Evolutionary conservation across 2,888 invertebrate genomes (phyloP), one percentile per base, ranked within the genome.

Genomic region (Idaea dimidiata): DNA sequence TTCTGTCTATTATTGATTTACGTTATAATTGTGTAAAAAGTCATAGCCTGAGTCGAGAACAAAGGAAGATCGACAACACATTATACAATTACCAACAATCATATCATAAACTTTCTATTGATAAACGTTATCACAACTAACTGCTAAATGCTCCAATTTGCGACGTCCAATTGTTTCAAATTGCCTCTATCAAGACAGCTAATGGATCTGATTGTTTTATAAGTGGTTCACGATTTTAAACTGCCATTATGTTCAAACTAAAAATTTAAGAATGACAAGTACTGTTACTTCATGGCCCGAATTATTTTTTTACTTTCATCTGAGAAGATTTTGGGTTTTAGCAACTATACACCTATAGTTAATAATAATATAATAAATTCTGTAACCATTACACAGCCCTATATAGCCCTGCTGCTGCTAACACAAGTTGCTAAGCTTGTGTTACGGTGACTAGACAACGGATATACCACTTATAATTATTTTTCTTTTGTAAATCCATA

Each of bases 141-240:
- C 72, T 61, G 70, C 57, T 67, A 65, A 72, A 64, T 64, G 71
- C 66, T 66, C 72, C 76, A 72, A 75, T 74, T 77, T 72, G 65
- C 67, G 65, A 74, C 71, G 76, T 76, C 72, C 77, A 78, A 77
- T 74, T 67, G 70, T 69, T 68, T 78, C 67, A 71, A 76, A 80
- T 78, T 76, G 77, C 73, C 68, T 76, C 77, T 76, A 78, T 77
- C 75, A 68, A 62, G 69, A 68, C 66, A 59, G 67, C 67, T 77
- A 79, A 80, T 80, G 76, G 73, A 68, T 71, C 68, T 72, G 75
- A 80, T 78, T 78, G 75, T 75, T 74, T 73, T 70, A 58, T 72
- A 75, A 77, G 75, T 77, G 72, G 66, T 71, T 75, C 76, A 75
- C 75, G 74, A 73, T 72, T 68, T 59, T 31, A 54, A 60, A 57